These are phyloP conservation scores for Brachypalpus laphriformis DNA, from an alignment of 2,888 invertebrate genomes.

Conservation along the genomic window DNA sequence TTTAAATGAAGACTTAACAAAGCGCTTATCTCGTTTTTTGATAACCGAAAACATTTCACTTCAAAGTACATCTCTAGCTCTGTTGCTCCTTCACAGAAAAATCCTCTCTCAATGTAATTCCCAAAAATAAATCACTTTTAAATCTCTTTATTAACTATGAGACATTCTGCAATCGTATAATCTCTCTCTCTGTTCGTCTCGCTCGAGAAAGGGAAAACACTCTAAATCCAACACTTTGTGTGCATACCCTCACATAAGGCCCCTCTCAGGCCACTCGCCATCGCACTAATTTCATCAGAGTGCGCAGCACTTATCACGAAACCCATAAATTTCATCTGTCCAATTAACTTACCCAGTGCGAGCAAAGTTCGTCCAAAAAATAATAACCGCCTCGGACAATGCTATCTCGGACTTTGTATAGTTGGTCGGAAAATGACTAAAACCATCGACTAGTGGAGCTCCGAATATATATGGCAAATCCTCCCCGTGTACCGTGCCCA, in stretches of 20 bases:
- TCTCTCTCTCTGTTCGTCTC: conserved; percentile 13
- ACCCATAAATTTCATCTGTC: conserved; percentile 72
- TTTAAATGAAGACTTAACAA: background rate
- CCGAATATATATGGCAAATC: conserved; percentile 96
- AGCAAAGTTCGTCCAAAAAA: conserved; percentile 94
- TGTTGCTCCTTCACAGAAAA: background rate
- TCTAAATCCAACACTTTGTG: conserved; percentile 12
- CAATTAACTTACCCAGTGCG: conserved; percentile 90
- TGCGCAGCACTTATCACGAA: conserved; percentile 63
- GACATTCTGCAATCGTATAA: conserved; percentile 62
- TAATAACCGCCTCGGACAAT: conserved; percentile 93
- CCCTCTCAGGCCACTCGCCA: background rate
- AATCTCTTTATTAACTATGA: conserved; percentile 71
- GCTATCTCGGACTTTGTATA: conserved; percentile 94
- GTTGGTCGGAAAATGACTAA: conserved; percentile 92
- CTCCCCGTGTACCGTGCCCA: conserved; percentile 96
- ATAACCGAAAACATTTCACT: conserved; percentile 25
- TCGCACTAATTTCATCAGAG: conserved; percentile 58
- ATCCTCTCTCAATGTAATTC: conserved; percentile 33
- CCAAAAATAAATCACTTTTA: conserved; percentile 62
- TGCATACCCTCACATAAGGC: background rate
- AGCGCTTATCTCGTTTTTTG: conserved; percentile 1
- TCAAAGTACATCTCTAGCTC: background rate
- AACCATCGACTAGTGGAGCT: conserved; percentile 92
- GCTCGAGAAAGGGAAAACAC: background rate